Conservation (phyloP, 2,797 vertebrate genomes). For the Podarcis lilfordi region DNA sequence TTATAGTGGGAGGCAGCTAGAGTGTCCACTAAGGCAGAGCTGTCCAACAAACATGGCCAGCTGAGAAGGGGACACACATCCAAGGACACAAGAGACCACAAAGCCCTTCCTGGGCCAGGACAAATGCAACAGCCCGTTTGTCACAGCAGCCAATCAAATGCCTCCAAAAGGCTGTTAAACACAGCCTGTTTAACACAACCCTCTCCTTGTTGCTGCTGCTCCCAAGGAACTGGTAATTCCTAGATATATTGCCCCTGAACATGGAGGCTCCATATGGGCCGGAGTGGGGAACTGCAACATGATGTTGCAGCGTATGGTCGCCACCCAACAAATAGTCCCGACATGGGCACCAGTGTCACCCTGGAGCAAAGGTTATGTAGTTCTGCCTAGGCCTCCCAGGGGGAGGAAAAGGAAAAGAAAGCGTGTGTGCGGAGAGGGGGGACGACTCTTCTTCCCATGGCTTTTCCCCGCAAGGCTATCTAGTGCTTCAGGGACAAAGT, state of each 20-base stretch:
- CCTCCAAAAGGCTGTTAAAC: background rate
- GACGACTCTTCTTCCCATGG: background rate
- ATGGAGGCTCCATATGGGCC: background rate
- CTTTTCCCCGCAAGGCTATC: background rate
- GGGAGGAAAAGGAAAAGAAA: background rate
- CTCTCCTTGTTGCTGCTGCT: background rate
- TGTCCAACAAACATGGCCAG: background rate
- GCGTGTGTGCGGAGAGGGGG: too few relatives aligned
- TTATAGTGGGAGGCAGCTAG: too few relatives aligned
- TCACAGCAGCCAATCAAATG: background rate
- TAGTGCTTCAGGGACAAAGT: background rate
- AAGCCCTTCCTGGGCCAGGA: too few relatives aligned
- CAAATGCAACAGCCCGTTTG: background rate
- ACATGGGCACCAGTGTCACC: background rate
- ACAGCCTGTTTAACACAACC: background rate
- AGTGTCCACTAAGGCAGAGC: background rate
- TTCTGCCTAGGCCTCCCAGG: background rate
- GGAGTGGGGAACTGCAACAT: background rate
- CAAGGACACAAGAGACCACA: background rate
- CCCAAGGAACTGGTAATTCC: background rate
- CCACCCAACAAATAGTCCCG: background rate
- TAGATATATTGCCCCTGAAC: too few relatives aligned
- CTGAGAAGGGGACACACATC: background rate
- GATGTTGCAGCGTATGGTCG: background rate
- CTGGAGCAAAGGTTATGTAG: background rate